phyloP scores from a whole-genome alignment of 2,797 vertebrate species.

The Alauda arvensis region DNA sequence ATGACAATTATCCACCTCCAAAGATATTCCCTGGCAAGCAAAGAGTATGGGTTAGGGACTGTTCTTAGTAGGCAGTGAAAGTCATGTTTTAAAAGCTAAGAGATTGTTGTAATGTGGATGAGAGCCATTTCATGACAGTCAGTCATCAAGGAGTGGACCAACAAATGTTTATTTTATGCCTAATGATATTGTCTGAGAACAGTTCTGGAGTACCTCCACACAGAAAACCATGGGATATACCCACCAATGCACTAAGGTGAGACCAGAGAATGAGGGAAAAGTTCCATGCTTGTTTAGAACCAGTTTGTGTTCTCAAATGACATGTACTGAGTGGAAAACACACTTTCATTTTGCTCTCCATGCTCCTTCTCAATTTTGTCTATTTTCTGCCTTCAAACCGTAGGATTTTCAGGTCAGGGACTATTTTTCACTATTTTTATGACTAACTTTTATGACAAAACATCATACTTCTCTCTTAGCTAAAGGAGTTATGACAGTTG shows the following conservation, averaged over 20 bases:
- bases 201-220: background rate
- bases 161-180: background rate
- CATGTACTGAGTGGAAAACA: background rate
- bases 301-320: background rate
- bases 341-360: background rate
- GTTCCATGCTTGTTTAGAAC: accelerated
- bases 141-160: background rate
- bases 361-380: background rate
- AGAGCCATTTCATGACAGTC: background rate
- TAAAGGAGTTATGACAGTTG: background rate
- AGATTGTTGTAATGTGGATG: background rate
- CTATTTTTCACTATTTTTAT: background rate
- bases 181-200: background rate
- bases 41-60: background rate
- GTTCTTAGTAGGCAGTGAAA: background rate
- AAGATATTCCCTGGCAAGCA: background rate
- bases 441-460: background rate
- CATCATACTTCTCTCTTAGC: background rate
- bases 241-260: background rate
- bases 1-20: background rate
- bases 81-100: background rate
- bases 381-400: background rate
- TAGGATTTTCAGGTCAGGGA: background rate
- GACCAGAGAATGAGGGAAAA: background rate
- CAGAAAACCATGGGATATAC: background rate